Conservation (phyloP, 1,140 invertebrate genomes). For the Ectropis grisescens region DNA sequence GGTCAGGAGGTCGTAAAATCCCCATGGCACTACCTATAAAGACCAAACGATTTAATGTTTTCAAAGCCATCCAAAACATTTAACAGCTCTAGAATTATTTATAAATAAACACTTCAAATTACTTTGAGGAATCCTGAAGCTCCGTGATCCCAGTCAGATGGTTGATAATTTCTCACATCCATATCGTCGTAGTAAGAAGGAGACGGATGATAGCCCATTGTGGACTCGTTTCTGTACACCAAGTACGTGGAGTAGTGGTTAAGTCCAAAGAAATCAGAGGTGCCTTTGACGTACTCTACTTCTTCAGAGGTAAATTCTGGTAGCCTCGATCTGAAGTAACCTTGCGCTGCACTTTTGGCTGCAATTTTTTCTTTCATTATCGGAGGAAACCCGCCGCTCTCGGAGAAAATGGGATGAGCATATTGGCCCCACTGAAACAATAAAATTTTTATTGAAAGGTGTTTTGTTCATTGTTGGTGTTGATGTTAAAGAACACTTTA, state of each 20-base stretch:
- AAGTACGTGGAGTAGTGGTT: conserved; percentile 69
- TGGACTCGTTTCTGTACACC: conserved; percentile 30
- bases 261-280: conserved; percentile 73
- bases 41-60: too few species aligned
- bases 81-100: too few species aligned
- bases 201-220: conserved; percentile 10
- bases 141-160: conserved; percentile 17
- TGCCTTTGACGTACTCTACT: conserved; percentile 33
- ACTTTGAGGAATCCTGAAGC: conserved; percentile 20
- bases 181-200: conserved; percentile 31
- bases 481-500: background rate
- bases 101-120: too few species aligned
- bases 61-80: too few species aligned
- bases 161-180: conserved; percentile 14
- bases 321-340: conserved; percentile 47
- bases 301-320: conserved; percentile 45
- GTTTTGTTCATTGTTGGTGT: too few species aligned
- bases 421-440: conserved; percentile 36
- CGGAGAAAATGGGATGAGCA: conserved; percentile 70
- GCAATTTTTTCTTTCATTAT: conserved; percentile 68
- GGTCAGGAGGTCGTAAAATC: conserved; percentile 54
- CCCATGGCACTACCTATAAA: conserved; percentile 33
- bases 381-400: conserved; percentile 72
- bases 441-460: conserved; percentile 3
- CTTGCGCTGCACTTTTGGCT: conserved; percentile 61